phyloP scores from a whole-genome alignment of 2,797 vertebrate species.

The Squalus acanthias region DNA sequence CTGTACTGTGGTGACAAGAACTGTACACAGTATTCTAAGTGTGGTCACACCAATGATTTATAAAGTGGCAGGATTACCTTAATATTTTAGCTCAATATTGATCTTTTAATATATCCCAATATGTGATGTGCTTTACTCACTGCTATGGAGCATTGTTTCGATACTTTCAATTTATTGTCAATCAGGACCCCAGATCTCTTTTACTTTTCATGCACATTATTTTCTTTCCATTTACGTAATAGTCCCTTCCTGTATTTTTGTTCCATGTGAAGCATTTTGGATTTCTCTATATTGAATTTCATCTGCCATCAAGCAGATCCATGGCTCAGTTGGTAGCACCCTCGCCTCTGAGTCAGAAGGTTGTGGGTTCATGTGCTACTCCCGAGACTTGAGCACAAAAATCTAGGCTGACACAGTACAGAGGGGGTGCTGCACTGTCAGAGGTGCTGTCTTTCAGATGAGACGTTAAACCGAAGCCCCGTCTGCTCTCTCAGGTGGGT shows the following conservation, averaged over 20 bases:
- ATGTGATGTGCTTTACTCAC: background rate
- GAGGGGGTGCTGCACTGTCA: no score
- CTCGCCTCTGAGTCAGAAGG: no score
- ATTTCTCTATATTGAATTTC: background rate
- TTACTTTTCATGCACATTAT: background rate
- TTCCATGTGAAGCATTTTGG: background rate
- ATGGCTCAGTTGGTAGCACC: no score
- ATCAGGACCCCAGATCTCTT: background rate
- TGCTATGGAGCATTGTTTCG: background rate
- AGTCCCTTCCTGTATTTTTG: background rate
- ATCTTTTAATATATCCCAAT: background rate
- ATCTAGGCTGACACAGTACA: no score
- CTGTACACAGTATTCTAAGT: background rate
- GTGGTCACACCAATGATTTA: background rate
- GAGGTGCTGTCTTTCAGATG: no score
- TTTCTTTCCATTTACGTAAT: background rate
- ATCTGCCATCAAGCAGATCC: background rate
- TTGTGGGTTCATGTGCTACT: no score
- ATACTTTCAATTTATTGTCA: background rate
- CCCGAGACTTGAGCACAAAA: no score
- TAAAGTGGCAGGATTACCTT: background rate
- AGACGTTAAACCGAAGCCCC: no score
- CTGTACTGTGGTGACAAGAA: background rate
- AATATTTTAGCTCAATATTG: background rate
- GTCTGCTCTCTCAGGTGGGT: no score